Base-by-base conservation (phyloP, 2,797 vertebrate species). In the Tragelaphus oryx region DNA sequence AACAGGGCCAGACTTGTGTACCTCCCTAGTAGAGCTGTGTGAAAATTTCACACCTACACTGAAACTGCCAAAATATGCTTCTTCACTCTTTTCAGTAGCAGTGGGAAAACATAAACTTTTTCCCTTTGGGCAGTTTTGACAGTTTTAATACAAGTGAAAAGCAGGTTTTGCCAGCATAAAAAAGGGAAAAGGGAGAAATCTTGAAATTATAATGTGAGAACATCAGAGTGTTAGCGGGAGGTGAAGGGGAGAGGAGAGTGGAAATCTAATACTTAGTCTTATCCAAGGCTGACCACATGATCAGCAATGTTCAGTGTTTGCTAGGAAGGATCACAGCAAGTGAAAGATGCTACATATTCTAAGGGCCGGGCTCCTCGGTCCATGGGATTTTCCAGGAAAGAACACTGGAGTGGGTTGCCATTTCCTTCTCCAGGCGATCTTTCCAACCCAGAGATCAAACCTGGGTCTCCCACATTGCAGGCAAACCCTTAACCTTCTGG, bases 101-200 rank as follows among this genome's bases (percentile, higher is more conserved):
- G 91, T 26, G 78, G 98, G 87, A 93, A 97, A 94, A 97, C 97
- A 98, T 96, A 81, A n/a, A 97, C 94, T 71, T 96, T 97, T 97
- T 97, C 96, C 92, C 89, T 98, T 97, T 97, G 97, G 93, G 97
- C 94, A 96, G 20, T 97, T 97, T 97, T 98, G 96, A 98, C 90
- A 96, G 76, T 97, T 98, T 97, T 95, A 97, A 98, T 97, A 95
- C 60, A 98, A 98, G 60, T 93, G 97, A 98, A 98, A 98, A 97
- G 62, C 46, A 97, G 65, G 12, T 97, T 97, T 98, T 97, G 97
- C 96, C 46, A 95, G 89, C 93, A 97, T 76, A 93, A 96, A 96
- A 92, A 97, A 17, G 18, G 46, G 60, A 54, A 87, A 95, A 92
- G 33, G 79, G 88, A 96, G 94, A 96, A 95, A 33, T 82, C 93